phyloP scores from a whole-genome alignment of 2,113 vertebrate species.

The Neotoma lepida region DNA sequence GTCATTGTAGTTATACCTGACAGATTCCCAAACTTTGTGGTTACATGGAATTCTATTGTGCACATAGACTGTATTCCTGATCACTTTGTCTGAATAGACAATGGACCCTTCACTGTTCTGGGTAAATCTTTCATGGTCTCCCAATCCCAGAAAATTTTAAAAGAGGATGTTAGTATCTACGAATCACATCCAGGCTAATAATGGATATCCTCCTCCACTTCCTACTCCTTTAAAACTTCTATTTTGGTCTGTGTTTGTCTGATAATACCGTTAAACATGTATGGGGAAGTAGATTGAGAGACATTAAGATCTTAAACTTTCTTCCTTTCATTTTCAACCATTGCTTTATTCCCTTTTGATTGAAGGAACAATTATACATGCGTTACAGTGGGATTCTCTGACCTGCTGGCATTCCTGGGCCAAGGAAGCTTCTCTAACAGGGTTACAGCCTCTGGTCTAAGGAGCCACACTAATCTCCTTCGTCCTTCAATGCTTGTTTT shows the following conservation, averaged over 20 bases:
- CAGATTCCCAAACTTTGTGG: not conserved
- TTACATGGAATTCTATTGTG: not conserved
- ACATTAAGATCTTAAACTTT: not conserved
- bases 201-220: not conserved
- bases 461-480: not conserved
- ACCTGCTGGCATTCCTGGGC: not conserved
- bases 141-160: not conserved
- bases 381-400: not conserved
- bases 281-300: not conserved
- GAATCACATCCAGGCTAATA: not conserved
- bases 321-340: not conserved
- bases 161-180: not conserved
- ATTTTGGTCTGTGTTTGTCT: not conserved
- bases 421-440: not conserved
- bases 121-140: not conserved
- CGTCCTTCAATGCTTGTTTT: not conserved
- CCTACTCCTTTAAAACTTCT: not conserved
- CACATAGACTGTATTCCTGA: not conserved
- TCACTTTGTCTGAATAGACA: not conserved
- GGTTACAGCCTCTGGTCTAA: no score
- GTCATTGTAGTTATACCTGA: not conserved
- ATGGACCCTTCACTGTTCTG: not conserved
- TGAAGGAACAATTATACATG: not conserved
- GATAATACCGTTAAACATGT: not conserved
- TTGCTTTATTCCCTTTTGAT: not conserved